Evolutionary conservation across 2,113 vertebrate species (phyloP).

Genomic region (Ardeotis arabs): DNA sequence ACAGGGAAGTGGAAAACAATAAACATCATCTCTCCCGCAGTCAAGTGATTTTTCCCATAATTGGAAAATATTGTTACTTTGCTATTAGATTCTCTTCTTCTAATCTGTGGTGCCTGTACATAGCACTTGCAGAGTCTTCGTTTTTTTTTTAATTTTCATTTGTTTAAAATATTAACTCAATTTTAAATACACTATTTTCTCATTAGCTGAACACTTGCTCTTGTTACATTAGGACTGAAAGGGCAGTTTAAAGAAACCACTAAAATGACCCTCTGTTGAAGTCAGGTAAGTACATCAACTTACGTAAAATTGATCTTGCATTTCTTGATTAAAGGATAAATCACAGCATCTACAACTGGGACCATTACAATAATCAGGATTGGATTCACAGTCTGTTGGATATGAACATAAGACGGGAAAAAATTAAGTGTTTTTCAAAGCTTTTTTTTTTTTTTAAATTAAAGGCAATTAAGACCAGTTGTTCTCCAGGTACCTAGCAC

Average conservation of each 20-base stretch:
- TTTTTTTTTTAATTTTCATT: neutral
- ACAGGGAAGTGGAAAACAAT: neutral
- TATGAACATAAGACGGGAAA: neutral
- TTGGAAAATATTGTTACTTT: neutral
- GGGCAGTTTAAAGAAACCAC: neutral
- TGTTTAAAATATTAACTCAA: neutral
- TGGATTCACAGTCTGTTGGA: conserved; percentile 87
- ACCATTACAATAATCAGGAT: conserved; percentile 92
- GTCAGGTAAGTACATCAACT: conserved; percentile 51
- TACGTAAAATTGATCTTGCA: conserved; percentile 93
- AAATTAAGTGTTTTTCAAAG: neutral
- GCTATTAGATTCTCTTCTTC: neutral
- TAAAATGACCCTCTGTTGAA: neutral
- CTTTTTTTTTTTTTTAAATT: neutral
- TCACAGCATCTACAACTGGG: conserved; percentile 80
- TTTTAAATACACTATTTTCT: neutral
- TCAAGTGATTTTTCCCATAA: neutral
- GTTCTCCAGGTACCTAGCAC: no score
- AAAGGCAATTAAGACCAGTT: neutral
- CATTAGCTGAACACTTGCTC: neutral
- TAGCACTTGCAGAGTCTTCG: neutral
- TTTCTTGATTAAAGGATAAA: conserved; percentile 91
- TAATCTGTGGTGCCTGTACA: neutral
- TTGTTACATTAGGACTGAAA: neutral
- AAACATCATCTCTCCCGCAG: neutral